Evolutionary conservation across 2,888 invertebrate species (phyloP), one percentile per base, ranked within the genome.

Genomic region (Caenorhabditis becei): DNA sequence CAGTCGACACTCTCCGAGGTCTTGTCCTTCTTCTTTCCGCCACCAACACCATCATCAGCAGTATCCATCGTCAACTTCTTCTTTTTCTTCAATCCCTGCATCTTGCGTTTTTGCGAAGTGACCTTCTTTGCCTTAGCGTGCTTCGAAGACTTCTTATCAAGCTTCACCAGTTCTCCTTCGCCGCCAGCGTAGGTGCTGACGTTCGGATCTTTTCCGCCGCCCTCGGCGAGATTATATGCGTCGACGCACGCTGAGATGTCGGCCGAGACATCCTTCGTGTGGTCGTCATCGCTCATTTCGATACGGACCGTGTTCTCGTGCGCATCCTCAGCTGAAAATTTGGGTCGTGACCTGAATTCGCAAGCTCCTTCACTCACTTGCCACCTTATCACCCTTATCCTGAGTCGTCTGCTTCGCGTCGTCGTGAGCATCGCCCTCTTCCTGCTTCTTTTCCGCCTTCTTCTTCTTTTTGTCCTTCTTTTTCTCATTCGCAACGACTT

Each of bases 271-370:
- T 32, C 32, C 32, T 71, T 72, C 20, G 74, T 74, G 44, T 74
- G 65, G 41, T 78, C 71, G 23, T 78, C 78, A 41, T 71, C 78
- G 32, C 26, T 18, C 65, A 78, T 65, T 32, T 78, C 71, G 44
- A 78, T 70, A 4, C 78, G 63, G 23, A 71, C 26, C 14, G 78
- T 71, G 23, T 59, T 59, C 35, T 78, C 78, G 51, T 77, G 77
- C 32, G 10, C 10, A n/a, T 47, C 35, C n/a, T 59, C 58, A 16
- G n/a, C 11, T 4, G 20, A 37, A 61, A 44, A 8, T 4, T 32
- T n/a, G n/a, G n/a, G n/a, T n/a, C n/a, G n/a, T n/a, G n/a, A n/a
- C n/a, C n/a, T n/a, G n/a, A n/a, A n/a, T n/a, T n/a, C n/a, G n/a
- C n/a, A 32, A 32, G 32, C 32, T 32, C 32, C 10, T 4, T 32